Conservation (phyloP, 2,113 vertebrate genomes). For the Haemorhous mexicanus region DNA sequence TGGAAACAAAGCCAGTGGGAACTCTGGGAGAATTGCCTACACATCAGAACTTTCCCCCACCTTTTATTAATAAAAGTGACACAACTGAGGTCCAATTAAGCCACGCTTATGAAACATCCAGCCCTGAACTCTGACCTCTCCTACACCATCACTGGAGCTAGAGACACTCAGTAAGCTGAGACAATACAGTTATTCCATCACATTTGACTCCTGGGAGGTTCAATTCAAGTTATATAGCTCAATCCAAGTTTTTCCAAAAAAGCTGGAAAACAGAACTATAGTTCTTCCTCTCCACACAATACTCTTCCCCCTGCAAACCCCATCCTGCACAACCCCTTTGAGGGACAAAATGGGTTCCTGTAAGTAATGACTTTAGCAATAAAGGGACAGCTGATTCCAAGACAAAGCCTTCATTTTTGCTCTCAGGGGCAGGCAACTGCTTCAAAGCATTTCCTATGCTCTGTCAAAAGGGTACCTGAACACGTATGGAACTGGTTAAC, state of each 20-base stretch:
- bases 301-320: no score
- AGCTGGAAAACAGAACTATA: background rate
- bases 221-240: background rate
- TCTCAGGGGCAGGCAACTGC: constrained; percentile 26
- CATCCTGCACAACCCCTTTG: background rate
- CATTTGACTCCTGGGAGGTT: background rate
- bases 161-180: background rate
- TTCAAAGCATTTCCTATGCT: constrained; percentile 35
- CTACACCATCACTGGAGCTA: background rate
- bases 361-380: background rate
- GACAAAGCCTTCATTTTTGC: background rate
- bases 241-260: background rate
- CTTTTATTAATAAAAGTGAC: no score
- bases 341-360: background rate
- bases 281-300: background rate
- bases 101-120: background rate
- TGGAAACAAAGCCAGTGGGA: background rate
- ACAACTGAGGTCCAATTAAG: background rate
- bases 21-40: background rate
- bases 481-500: background rate
- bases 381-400: background rate
- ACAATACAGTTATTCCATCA: background rate
- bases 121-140: background rate
- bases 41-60: accelerated
- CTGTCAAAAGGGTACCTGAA: background rate